A percentile compares a stretch with the other conserved stretches of the same genome.
These are phyloP conservation scores for Engystomops pustulosus DNA, from an alignment of 2,113 vertebrate genomes.

Conservation along the genomic window DNA sequence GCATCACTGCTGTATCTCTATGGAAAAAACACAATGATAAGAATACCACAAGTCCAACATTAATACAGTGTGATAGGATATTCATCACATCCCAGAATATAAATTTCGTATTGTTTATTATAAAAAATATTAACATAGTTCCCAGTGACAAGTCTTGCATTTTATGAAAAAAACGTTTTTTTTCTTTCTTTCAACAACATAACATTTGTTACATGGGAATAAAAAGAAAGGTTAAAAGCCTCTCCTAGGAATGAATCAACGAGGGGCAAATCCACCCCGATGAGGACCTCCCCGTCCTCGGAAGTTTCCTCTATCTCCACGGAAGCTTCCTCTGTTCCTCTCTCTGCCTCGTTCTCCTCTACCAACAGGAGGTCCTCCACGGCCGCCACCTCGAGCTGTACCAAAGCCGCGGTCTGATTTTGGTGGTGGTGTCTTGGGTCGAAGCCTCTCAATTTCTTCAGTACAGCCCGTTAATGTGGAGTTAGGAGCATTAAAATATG, in stretches of 20 bases:
- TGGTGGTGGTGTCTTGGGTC: constrained; percentile 92
- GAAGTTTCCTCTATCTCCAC: constrained; percentile 92
- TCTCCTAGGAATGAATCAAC: constrained; percentile 67
- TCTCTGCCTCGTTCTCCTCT: constrained; percentile 90
- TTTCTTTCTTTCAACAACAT: not conserved
- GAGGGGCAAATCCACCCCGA: constrained; percentile 88
- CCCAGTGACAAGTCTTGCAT: not conserved
- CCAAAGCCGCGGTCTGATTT: constrained; percentile 92
- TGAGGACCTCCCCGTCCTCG: constrained; percentile 87
- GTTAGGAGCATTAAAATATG: constrained; percentile 84
- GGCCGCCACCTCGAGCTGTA: constrained; percentile 85
- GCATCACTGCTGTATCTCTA: too few species aligned
- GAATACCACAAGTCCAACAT: too few species aligned
- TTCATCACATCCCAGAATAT: not conserved
- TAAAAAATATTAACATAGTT: not conserved
- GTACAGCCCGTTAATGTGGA: constrained; percentile 92
- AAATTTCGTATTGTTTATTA: not conserved
- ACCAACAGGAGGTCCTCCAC: constrained; percentile 85
- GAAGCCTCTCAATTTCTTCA: constrained; percentile 94
- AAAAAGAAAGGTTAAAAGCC: not conserved
- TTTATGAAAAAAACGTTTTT: not conserved
- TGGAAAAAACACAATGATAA: too few species aligned
- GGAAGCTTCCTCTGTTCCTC: constrained; percentile 92
- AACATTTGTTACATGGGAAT: not conserved
- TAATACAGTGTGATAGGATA: not conserved